These are phyloP conservation scores for Habrosyne pyritoides DNA, from an alignment of 2,888 invertebrate genomes.

Conservation along the genomic window DNA sequence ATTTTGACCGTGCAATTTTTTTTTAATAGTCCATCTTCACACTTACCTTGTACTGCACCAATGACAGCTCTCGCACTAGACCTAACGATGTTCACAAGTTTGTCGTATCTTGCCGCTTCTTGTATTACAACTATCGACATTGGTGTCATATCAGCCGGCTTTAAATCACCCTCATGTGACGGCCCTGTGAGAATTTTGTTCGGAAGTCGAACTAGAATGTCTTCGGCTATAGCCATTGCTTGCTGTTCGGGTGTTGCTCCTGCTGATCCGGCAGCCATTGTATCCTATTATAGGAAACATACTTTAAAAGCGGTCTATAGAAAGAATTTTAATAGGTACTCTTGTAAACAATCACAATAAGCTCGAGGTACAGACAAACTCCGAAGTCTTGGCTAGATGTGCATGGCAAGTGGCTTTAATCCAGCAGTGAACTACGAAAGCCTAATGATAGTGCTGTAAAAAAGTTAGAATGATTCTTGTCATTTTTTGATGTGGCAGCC, in stretches of 20 bases:
- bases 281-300: conserved; percentile 76
- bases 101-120: conserved; percentile 92
- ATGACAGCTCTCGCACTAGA: conserved; percentile 89
- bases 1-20: too few relatives aligned
- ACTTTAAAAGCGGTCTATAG: background rate
- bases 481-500: too few relatives aligned
- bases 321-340: background rate
- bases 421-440: too few relatives aligned
- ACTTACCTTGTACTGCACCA: conserved; percentile 93
- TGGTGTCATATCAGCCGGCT: conserved; percentile 90
- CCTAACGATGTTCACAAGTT: conserved; percentile 88
- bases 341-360: too few relatives aligned
- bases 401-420: too few relatives aligned
- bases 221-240: conserved; percentile 90
- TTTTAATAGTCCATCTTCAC: background rate
- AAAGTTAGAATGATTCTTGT: too few relatives aligned
- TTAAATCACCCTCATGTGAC: conserved; percentile 88
- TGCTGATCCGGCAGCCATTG: conserved; percentile 82
- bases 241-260: conserved; percentile 90
- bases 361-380: too few relatives aligned
- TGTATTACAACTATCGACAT: conserved; percentile 97
- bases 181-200: conserved; percentile 86
- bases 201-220: conserved; percentile 91
- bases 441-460: too few relatives aligned
- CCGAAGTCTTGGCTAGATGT: too few relatives aligned